phyloP scores from a whole-genome alignment of 2,888 invertebrate species.

The Halictus ligatus region DNA sequence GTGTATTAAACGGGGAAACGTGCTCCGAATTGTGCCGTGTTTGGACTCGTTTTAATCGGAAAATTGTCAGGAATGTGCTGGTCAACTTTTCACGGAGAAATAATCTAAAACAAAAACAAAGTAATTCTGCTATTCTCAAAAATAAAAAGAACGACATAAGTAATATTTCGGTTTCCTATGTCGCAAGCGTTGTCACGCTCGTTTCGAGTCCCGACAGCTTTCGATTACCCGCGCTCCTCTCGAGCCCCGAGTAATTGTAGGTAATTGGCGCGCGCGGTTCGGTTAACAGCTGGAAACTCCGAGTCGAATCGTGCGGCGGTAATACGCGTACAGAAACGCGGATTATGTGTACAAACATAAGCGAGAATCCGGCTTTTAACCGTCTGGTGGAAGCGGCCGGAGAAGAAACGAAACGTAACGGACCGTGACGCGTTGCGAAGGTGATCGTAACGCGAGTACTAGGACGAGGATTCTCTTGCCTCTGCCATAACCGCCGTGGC shows the following conservation, averaged over 20 bases:
- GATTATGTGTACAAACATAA: constrained; percentile 3
- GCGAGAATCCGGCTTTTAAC: constrained; percentile 6
- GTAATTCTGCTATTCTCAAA: no score
- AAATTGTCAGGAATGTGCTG: neutral
- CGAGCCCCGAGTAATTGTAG: neutral
- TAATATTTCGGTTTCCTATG: neutral
- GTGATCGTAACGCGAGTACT: constrained; percentile 14
- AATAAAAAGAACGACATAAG: neutral
- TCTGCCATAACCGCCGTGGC: neutral
- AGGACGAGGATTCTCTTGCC: constrained; percentile 9
- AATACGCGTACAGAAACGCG: neutral
- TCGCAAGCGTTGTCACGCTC: neutral
- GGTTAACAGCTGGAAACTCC: constrained; percentile 2
- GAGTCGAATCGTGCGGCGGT: neutral
- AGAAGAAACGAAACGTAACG: constrained; percentile 8
- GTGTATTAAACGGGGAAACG: no score
- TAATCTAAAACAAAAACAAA: neutral
- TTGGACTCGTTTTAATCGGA: neutral
- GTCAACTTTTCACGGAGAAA: neutral
- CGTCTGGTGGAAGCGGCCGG: neutral
- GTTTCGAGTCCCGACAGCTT: neutral
- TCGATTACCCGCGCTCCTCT: neutral
- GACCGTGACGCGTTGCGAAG: neutral
- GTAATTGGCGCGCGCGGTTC: neutral
- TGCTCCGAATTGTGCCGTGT: neutral